Evolutionary conservation across 2,888 invertebrate genomes (phyloP), one percentile per base, ranked within the genome.

Genomic region (Hypomecis atomaria): DNA sequence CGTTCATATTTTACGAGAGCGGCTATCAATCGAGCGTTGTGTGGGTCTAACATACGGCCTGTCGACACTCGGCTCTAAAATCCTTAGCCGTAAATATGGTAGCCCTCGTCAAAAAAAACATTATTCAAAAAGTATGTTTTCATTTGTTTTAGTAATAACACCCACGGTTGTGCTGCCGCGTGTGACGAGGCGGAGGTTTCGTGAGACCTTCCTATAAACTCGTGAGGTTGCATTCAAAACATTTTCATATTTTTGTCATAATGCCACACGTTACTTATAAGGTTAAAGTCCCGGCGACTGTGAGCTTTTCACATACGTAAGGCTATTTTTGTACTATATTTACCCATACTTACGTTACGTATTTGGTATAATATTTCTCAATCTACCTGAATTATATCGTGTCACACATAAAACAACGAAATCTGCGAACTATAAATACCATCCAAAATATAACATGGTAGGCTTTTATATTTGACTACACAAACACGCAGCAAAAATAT

Each of bases 91-190:
- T 85, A 84, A 87, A 89, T 86, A 85, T 85, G 82, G 84, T 83
- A 80, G 84, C 81, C 75, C 77, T 76, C 80, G 88, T 86, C 89
- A 89, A 87, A 92, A 90, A 87, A 92, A 91, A 90, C 88, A 88
- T 88, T 82, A 88, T 86, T 87, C 86, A 86, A 84, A 88, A 87
- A 78, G 78, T 74, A 80, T 87, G 85, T 89, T 87, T 89, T 83
- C 84, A 89, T 90, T 90, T 88, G 87, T 88, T 90, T 89, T 87
- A 85, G 80, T 88, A 86, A 87, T 83, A 85, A 83, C 88, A 82
- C 86, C 85, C 86, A 86, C 85, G 82, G 78, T 78, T 79, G 76
- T 74, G 76, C 77, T 78, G 71, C 83, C 79, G 86, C 84, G 82
- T 89, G 86, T 86, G 69, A 72, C 76, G 72, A 74, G 71, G 72